These are phyloP conservation scores for Muricea muricata DNA, from an alignment of 92 coral and sea anemone species.

Conservation along the genomic window DNA sequence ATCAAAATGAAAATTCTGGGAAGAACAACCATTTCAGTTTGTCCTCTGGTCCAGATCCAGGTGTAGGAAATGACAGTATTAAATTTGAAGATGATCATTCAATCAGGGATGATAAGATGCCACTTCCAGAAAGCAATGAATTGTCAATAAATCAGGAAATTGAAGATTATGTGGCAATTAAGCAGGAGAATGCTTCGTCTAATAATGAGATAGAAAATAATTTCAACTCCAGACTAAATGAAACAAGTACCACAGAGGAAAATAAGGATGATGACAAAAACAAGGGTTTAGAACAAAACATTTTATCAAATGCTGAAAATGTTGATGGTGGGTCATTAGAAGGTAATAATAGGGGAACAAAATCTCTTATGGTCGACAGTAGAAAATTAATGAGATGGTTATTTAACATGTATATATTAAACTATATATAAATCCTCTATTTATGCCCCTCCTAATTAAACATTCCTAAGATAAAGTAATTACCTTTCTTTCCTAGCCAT, in stretches of 20 bases:
- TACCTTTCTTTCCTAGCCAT: too few species aligned
- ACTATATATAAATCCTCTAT: too few species aligned
- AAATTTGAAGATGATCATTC: background rate
- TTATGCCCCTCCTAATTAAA: too few species aligned
- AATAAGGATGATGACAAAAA: background rate
- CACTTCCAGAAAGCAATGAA: background rate
- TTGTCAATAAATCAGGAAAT: background rate
- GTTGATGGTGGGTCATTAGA: constrained; percentile 14
- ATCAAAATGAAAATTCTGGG: background rate
- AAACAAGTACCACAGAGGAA: background rate
- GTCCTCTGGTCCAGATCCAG: constrained; percentile 7
- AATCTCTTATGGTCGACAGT: background rate
- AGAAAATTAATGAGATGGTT: too few species aligned
- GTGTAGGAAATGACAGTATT: background rate
- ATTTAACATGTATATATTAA: too few species aligned
- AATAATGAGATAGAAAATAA: constrained; percentile 22
- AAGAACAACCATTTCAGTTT: too few species aligned
- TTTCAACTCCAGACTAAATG: background rate
- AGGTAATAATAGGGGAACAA: background rate
- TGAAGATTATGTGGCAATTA: background rate
- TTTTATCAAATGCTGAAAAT: background rate
- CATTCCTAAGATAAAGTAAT: too few species aligned
- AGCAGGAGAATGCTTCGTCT: background rate
- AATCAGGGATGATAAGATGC: background rate
- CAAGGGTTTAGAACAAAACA: constrained; percentile 1